phyloP scores from a whole-genome alignment of 2,888 invertebrate genomes.

The Biston stratarius region DNA sequence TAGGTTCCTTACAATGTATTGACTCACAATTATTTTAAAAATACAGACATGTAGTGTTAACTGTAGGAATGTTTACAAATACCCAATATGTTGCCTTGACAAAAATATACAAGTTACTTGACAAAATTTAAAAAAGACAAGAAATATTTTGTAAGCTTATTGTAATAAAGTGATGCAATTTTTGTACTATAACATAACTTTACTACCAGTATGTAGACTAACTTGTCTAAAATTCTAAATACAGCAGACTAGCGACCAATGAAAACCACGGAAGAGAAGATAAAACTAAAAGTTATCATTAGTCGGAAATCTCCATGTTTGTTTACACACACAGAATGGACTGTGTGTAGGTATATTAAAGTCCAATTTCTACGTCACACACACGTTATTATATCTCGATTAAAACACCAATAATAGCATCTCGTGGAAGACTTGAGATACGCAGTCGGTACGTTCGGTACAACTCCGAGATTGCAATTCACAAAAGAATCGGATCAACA shows the following conservation, averaged over 20 bases:
- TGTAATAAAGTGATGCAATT: not conserved
- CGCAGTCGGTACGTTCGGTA: constrained; percentile 9
- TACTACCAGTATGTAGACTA: not conserved
- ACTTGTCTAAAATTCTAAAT: too few relatives aligned
- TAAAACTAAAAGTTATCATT: too few relatives aligned
- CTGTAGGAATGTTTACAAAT: constrained; percentile 9
- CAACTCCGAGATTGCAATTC: constrained; percentile 9
- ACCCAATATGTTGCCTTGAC: not conserved
- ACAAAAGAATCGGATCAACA: not conserved
- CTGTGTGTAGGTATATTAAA: constrained; percentile 7
- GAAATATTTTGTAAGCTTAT: not conserved
- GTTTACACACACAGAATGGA: too few relatives aligned
- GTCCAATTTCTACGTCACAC: constrained; percentile 40
- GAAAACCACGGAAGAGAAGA: too few relatives aligned
- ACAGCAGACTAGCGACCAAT: too few relatives aligned
- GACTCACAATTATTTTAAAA: constrained; percentile 24
- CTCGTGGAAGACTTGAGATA: constrained; percentile 56
- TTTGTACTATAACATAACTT: constrained; percentile 34
- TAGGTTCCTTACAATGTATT: constrained; percentile 9
- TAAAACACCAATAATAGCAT: constrained; percentile 49
- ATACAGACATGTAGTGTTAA: not conserved
- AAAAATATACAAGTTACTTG: not conserved
- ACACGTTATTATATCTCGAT: constrained; percentile 31
- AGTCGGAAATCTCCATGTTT: too few relatives aligned
- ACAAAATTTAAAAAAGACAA: not conserved